phyloP scores from a whole-genome alignment of 2,113 vertebrate genomes.

The Pantherophis guttatus region DNA sequence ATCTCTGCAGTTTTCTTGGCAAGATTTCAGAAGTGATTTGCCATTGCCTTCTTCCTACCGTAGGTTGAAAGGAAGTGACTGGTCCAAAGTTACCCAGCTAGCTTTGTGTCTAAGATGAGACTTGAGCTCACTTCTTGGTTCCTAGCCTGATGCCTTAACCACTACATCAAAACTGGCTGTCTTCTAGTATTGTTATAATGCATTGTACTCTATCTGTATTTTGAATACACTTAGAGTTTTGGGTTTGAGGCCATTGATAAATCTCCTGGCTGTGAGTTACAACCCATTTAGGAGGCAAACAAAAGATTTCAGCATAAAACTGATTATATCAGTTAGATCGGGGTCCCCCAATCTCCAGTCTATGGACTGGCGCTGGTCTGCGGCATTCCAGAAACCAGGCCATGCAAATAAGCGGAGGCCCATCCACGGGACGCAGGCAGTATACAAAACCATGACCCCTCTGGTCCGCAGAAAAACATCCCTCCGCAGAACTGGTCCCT shows the following conservation, averaged over 20 bases:
- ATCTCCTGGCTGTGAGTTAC: background rate
- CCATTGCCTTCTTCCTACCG: background rate
- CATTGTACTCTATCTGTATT: background rate
- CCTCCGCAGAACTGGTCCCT: too few relatives aligned
- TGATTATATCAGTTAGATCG: background rate
- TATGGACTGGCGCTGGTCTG: background rate
- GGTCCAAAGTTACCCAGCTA: background rate
- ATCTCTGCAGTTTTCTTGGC: background rate
- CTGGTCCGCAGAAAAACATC: background rate
- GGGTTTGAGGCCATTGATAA: background rate
- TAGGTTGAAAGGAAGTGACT: background rate
- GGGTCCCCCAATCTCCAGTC: accelerated
- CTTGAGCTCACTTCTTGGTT: background rate
- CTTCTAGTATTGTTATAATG: background rate
- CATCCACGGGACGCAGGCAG: background rate
- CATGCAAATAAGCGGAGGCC: background rate
- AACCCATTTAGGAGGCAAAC: background rate
- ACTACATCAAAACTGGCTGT: background rate
- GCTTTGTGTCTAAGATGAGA: background rate
- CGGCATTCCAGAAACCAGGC: background rate
- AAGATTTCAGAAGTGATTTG: background rate
- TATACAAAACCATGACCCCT: background rate
- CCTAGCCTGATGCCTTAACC: background rate
- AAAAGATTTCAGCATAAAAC: background rate
- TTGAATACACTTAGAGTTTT: background rate